Percentiles rank a stretch among this genome's conserved stretches.
These are phyloP conservation scores for Gymnobelideus leadbeateri DNA, from an alignment of 2,113 vertebrate genomes.

Conservation along the genomic window DNA sequence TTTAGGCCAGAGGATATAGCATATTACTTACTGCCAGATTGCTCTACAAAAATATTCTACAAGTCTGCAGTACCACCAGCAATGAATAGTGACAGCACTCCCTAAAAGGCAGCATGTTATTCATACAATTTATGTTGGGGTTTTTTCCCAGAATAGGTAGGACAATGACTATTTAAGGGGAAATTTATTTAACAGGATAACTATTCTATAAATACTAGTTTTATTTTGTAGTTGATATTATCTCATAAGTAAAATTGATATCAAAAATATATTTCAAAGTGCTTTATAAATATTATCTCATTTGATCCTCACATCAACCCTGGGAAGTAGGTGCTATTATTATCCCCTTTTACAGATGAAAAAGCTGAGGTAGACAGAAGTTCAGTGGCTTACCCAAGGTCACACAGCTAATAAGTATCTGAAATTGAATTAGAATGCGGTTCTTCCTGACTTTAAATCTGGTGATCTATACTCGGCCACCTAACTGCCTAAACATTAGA, in stretches of 20 bases:
- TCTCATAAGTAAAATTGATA: constrained; percentile 80
- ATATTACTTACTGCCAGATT: background rate
- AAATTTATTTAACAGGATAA: constrained; percentile 63
- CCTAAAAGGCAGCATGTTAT: constrained; percentile 39
- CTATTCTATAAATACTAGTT: constrained; percentile 74
- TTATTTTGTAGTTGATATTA: constrained; percentile 79
- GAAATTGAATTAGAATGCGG: background rate
- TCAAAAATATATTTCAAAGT: constrained; percentile 21
- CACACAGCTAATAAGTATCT: background rate
- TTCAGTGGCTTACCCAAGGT: background rate
- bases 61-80: background rate
- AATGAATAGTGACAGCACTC: background rate
- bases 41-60: background rate
- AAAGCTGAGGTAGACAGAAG: too few species aligned
- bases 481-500: too few species aligned
- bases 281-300: background rate
- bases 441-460: background rate
- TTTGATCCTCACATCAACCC: background rate
- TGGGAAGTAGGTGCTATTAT: background rate
- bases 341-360: background rate
- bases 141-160: constrained; percentile 23
- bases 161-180: constrained; percentile 13
- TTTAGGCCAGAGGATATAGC: background rate
- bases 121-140: constrained; percentile 28
- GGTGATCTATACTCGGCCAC: background rate